Evolutionary conservation across 2,113 vertebrate species (phyloP).

Genomic region (Stercorarius parasiticus): DNA sequence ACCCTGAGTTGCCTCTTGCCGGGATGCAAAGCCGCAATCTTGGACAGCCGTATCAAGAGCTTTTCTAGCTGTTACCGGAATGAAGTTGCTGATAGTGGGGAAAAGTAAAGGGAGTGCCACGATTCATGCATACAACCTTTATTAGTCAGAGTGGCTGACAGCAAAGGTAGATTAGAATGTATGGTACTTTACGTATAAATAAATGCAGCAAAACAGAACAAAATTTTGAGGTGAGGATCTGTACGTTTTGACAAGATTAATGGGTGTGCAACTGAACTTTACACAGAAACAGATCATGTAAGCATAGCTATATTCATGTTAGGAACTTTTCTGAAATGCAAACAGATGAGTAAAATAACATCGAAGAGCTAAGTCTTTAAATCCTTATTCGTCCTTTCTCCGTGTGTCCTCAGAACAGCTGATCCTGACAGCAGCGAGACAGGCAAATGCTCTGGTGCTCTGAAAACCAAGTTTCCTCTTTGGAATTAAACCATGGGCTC

Average conservation of each 20-base stretch:
- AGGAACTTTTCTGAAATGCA: neutral
- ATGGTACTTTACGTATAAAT: neutral
- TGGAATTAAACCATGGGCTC: neutral
- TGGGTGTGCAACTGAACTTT: neutral
- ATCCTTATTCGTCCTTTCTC: neutral
- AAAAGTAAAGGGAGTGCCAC: neutral
- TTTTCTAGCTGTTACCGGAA: neutral
- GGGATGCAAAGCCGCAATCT: neutral
- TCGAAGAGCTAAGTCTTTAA: neutral
- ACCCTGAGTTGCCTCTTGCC: neutral
- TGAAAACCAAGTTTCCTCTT: neutral
- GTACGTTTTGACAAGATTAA: neutral
- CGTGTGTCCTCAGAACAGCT: neutral
- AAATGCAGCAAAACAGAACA: neutral
- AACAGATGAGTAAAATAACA: neutral
- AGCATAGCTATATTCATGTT: neutral
- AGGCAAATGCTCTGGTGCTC: neutral
- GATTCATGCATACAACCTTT: conserved; percentile 4
- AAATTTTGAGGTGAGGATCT: neutral
- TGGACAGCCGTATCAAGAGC: neutral
- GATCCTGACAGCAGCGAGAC: neutral
- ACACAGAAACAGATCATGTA: neutral
- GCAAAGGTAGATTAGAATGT: neutral
- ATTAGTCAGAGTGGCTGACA: conserved; percentile 37
- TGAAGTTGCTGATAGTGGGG: neutral